Base-by-base conservation (phyloP, 2,113 vertebrate species). In the Toxostoma redivivum region DNA sequence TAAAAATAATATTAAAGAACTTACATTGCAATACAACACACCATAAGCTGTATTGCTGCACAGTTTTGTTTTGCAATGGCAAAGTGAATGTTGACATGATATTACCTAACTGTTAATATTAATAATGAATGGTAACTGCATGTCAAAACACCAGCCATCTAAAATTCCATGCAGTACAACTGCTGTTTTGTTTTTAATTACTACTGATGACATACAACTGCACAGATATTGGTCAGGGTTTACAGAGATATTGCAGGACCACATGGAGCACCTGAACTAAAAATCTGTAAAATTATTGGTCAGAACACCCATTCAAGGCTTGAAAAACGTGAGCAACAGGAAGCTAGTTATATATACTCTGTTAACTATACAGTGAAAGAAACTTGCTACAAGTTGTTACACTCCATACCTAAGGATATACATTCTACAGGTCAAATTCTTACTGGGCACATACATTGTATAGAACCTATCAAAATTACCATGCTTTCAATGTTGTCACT, bases 321-420 rank as follows among this genome's bases (percentile, higher is more conserved):
- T 77, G 62, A 74, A 89, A 67, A 91, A 69, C 2, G 2, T 16
- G 27, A 73, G 1, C 0, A 0, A 70, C 15, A 33, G 40, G 31
- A 77, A 73, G 5, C 9, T 48, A 57, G 24, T 65, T 57, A 48
- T 21, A 65, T 4, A 44, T 16, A 16, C 17, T 42, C 60, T 42
- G 16, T 72, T 31, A 51, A n/a, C 7, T 17, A 24, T 8, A 20
- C 17, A 80, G 44, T 9, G 19, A 60, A 86, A 81, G 21, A 73
- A 91, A 74, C 15, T 45, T 81, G 11, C 33, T 48, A 30, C 21
- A 78, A 44, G 12, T 23, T 40, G 40, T 13, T 40, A 40, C 40
- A 40, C 30, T 72, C 25, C 50, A 80, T 23, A 67, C 31, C n/a
- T 45, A 92, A 80, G 62, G 44, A 31, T 44, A 61, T 9, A 77